Evolutionary conservation across 2,113 vertebrate species (phyloP), one percentile per base, ranked within the genome.

Genomic region (Mastomys coucha): DNA sequence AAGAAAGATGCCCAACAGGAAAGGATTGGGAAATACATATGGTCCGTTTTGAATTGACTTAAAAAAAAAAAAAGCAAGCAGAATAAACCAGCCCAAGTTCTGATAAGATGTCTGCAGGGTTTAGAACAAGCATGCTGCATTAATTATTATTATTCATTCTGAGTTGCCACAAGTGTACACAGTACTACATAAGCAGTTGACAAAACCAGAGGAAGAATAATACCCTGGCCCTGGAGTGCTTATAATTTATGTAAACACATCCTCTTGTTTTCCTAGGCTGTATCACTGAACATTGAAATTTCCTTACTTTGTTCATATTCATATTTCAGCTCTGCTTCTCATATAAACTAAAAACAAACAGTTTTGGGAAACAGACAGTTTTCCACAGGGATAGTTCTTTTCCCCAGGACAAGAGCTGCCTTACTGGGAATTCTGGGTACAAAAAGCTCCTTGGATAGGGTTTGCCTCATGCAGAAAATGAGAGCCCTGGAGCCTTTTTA

Each of bases 211-310:
- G 91, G 89, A 97, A 96, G 97, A 97, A 95, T 97, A 97, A 96
- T 94, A 97, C 85, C 69, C 53, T 20, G 85, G 91, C 17, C 95
- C 65, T 85, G 70, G 93, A 97, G 91, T 94, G 94, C 93, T 98
- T 96, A 96, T 96, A 96, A 96, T 97, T 95, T 91, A 82, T 97
- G 78, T 98, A 97, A 98, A 98, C 95, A 98, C 22, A 93, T 88
- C 72, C 56, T 93, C 93, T 97, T 95, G 78, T 91, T 97, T 98
- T 92, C 95, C 88, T 67, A 63, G 95, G 93, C 45, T 13, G 75
- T 94, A 77, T 98, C 86, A 93, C 63, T 92, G 92, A 95, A 65
- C 67, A 16, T 86, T 97, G 81, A 76, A 88, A 95, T 94, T 97
- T 67, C 20, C 75, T 88, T 96, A 77, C 91, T 88, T 89, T 91